A percentile compares a stretch with the other conserved stretches of the same genome.
Evolutionary conservation across 2,797 vertebrate species (phyloP).

Genomic region (Poeciliopsis infans): DNA sequence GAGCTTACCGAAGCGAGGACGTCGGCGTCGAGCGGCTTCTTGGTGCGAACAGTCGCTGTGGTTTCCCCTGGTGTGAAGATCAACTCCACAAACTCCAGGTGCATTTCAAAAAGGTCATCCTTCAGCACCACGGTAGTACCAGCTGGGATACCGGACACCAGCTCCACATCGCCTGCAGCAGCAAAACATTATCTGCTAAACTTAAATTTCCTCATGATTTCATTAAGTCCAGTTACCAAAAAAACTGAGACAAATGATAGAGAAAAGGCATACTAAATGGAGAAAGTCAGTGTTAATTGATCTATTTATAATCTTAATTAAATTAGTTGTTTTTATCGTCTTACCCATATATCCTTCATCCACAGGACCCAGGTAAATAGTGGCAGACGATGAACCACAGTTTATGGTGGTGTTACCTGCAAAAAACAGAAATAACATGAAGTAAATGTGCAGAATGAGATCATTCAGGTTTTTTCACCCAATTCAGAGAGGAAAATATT

Average conservation of each 20-base stretch:
- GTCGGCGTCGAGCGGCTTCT: slow-evolving; percentile 63
- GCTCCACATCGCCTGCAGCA: slow-evolving; percentile 76
- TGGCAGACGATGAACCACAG: background rate
- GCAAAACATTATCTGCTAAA: background rate
- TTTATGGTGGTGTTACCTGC: slow-evolving; percentile 49
- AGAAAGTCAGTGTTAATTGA: background rate
- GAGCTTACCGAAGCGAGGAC: background rate
- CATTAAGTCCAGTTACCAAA: no score
- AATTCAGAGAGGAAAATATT: background rate
- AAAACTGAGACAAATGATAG: no score
- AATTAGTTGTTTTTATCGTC: background rate
- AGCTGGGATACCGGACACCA: slow-evolving; percentile 54
- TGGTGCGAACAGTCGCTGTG: slow-evolving; percentile 56
- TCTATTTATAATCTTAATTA: background rate
- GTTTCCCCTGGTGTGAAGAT: slow-evolving; percentile 6
- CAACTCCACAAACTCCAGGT: slow-evolving; percentile 56
- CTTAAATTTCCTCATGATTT: background rate
- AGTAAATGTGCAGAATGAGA: background rate
- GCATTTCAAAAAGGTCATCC: accelerated
- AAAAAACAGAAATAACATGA: slow-evolving; percentile 17
- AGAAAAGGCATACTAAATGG: no score
- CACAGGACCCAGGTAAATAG: accelerated
- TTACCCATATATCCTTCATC: slow-evolving; percentile 67
- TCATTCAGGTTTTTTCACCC: background rate
- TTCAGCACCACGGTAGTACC: slow-evolving; percentile 35